Evolutionary conservation across 1,140 invertebrate genomes (phyloP).

Genomic region (Cyclargus thomasi): DNA sequence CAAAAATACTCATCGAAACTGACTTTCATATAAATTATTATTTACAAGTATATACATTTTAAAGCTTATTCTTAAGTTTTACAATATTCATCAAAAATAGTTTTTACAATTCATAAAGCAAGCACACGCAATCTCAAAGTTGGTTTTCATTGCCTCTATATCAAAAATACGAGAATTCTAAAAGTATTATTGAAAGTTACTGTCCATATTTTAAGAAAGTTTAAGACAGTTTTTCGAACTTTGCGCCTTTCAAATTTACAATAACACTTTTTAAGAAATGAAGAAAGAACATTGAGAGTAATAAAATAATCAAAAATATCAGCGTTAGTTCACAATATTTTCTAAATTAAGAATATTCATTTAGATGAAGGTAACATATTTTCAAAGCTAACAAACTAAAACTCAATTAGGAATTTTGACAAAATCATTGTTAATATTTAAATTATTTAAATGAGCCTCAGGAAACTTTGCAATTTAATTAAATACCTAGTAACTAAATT

Average conservation of each 20-base stretch:
- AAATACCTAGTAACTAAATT: background rate
- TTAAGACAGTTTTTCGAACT: background rate
- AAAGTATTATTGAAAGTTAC: background rate
- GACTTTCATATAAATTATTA: constrained; percentile 23
- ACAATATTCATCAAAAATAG: constrained; percentile 3
- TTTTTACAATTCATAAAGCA: constrained; percentile 8
- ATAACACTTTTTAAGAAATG: background rate
- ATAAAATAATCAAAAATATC: background rate
- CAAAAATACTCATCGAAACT: constrained; percentile 43
- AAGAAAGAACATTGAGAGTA: background rate
- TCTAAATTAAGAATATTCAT: background rate
- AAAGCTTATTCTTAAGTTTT: background rate
- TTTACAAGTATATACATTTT: constrained; percentile 7
- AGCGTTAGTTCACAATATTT: background rate
- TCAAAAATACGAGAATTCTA: background rate
- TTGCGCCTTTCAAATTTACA: background rate
- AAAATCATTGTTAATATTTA: background rate
- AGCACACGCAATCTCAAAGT: background rate
- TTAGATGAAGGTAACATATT: background rate
- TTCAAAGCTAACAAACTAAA: background rate
- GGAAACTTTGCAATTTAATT: background rate
- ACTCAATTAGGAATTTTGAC: background rate
- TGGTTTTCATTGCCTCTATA: background rate
- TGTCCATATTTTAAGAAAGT: background rate
- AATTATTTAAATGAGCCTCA: background rate